These are phyloP conservation scores for Ophion ellenae DNA, from an alignment of 2,888 invertebrate genomes.

Conservation along the genomic window DNA sequence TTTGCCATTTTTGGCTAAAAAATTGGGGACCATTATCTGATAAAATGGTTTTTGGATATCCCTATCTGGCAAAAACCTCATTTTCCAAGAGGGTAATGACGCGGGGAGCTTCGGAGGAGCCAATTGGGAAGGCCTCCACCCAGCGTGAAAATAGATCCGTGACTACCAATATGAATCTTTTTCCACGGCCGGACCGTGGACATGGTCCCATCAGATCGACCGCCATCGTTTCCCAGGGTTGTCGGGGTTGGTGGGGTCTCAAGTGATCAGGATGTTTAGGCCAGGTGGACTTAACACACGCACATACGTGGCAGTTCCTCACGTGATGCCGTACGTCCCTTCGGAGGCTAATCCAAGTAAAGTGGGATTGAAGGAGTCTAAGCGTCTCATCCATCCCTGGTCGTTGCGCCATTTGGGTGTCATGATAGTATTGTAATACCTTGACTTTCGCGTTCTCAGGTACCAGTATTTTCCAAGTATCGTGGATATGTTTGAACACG, in stretches of 20 bases:
- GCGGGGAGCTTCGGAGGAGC: conserved; percentile 27
- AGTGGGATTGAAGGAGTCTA: no score
- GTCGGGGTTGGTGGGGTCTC: neutral
- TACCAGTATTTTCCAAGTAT: no score
- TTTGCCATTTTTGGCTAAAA: conserved; percentile 34
- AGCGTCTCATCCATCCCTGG: no score
- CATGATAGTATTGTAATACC: no score
- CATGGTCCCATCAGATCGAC: conserved; percentile 36
- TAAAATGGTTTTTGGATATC: conserved; percentile 34
- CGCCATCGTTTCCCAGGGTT: neutral
- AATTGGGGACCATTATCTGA: conserved; percentile 59
- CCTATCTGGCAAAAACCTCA: conserved; percentile 56
- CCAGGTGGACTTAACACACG: no score
- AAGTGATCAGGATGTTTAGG: no score
- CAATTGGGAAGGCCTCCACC: conserved; percentile 65
- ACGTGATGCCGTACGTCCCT: no score
- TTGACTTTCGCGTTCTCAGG: no score
- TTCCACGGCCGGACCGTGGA: conserved; percentile 28
- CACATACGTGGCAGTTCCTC: no score
- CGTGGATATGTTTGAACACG: no score
- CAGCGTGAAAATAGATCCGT: conserved; percentile 68
- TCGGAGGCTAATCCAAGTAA: no score
- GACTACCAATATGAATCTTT: conserved; percentile 61
- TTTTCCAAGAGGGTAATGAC: conserved; percentile 42
- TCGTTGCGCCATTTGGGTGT: no score